These are phyloP conservation scores for Eurosta solidaginis DNA, from an alignment of 1,140 invertebrate genomes.

Conservation along the genomic window DNA sequence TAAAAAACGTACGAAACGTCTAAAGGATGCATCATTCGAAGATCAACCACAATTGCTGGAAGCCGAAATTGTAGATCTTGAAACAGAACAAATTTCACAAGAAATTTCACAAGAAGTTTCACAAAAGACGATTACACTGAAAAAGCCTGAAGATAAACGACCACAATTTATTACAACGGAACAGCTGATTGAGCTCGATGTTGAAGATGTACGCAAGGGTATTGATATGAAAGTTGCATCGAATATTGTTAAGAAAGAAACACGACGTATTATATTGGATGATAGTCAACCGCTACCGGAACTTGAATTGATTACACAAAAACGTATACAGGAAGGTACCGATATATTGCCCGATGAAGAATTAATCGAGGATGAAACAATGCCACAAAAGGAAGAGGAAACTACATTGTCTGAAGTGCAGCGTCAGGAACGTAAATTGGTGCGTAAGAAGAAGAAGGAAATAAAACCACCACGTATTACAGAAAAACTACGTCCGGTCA, in stretches of 20 bases:
- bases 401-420: slow-evolving; percentile 59
- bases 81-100: slow-evolving; percentile 44
- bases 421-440: slow-evolving; percentile 53
- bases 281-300: slow-evolving; percentile 64
- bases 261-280: slow-evolving; percentile 55
- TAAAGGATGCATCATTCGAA: slow-evolving; percentile 51
- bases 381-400: slow-evolving; percentile 56
- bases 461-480: slow-evolving; percentile 72
- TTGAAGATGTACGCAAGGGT: slow-evolving; percentile 61
- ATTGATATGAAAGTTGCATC: slow-evolving; percentile 63
- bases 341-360: slow-evolving; percentile 62
- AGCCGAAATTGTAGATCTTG: slow-evolving; percentile 49
- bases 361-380: slow-evolving; percentile 59
- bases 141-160: slow-evolving; percentile 56
- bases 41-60: slow-evolving; percentile 53
- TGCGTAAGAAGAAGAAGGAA: slow-evolving; percentile 64
- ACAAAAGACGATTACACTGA: slow-evolving; percentile 57
- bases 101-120: slow-evolving; percentile 56
- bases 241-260: slow-evolving; percentile 60
- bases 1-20: slow-evolving; percentile 54
- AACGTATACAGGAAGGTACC: slow-evolving; percentile 59
- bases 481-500: slow-evolving; percentile 71
- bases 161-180: slow-evolving; percentile 54
- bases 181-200: slow-evolving; percentile 55
- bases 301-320: slow-evolving; percentile 62